Evolutionary conservation across 2,888 invertebrate genomes (phyloP).

Genomic region (Troides aeacus): DNA sequence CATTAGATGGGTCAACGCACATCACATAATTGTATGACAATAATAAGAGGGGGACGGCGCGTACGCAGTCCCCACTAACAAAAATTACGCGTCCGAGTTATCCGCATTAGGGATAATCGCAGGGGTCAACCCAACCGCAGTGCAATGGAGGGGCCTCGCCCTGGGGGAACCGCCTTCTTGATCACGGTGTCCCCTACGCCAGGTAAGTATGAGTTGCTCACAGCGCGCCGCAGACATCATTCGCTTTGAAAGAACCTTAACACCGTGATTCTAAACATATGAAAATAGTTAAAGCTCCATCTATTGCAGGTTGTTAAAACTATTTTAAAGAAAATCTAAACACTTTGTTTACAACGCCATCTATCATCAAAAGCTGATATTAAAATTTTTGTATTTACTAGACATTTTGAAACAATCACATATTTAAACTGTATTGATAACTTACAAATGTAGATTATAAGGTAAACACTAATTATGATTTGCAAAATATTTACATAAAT

Average conservation of each 20-base stretch:
- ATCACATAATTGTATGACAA: too few species aligned
- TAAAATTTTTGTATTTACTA: not conserved
- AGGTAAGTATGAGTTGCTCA: conserved; percentile 20
- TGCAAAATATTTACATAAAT: too few species aligned
- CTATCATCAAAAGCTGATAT: not conserved
- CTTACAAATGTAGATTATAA: too few species aligned
- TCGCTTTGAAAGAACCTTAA: conserved; percentile 1
- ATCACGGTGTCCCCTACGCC: conserved; percentile 46
- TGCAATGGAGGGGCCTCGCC: conserved; percentile 53
- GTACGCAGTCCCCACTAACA: conserved; percentile 53
- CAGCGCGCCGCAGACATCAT: not conserved
- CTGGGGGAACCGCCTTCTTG: conserved; percentile 55
- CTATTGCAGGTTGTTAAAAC: conserved; percentile 5
- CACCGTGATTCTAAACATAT: not conserved
- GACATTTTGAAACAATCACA: not conserved
- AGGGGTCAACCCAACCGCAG: conserved; percentile 45
- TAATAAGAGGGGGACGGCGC: conserved; percentile 23
- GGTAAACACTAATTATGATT: too few species aligned
- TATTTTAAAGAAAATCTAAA: not conserved
- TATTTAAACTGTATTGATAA: too few species aligned
- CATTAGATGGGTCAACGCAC: too few species aligned
- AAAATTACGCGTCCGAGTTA: conserved; percentile 56
- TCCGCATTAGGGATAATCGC: conserved; percentile 55
- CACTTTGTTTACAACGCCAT: not conserved
- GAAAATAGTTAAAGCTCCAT: conserved; percentile 1